Conservation (phyloP, 2,797 vertebrate species). For the Meda fulgida region DNA sequence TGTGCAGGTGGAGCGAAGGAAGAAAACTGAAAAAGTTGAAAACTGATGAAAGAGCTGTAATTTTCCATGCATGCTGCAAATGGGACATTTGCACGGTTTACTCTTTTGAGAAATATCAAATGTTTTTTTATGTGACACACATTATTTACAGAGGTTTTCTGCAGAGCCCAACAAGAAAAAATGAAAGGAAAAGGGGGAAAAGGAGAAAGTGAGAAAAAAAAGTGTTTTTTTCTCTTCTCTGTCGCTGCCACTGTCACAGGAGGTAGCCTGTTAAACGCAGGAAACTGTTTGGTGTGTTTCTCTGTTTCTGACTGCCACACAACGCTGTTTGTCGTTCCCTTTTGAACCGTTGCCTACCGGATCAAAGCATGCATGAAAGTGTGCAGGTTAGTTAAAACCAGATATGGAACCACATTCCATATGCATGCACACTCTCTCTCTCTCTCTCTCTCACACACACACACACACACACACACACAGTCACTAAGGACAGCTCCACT, state of each 20-base stretch:
- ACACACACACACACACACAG: slow-evolving; percentile 23
- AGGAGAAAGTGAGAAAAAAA: slow-evolving; percentile 1
- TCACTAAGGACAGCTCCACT: slow-evolving; percentile 48
- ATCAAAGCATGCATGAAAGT: slow-evolving; percentile 61
- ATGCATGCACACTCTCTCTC: too few species aligned
- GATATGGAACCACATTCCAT: slow-evolving; percentile 45
- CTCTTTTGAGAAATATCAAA: slow-evolving; percentile 51
- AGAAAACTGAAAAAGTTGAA: not conserved
- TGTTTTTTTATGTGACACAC: slow-evolving; percentile 35
- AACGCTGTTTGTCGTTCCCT: slow-evolving; percentile 48
- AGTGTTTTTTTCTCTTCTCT: slow-evolving; percentile 39
- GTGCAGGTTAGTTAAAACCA: slow-evolving; percentile 58
- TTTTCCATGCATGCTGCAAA: slow-evolving; percentile 47
- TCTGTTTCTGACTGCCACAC: slow-evolving; percentile 51
- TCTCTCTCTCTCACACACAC: too few species aligned
- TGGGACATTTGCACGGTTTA: slow-evolving; percentile 33
- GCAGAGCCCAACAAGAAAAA: slow-evolving; percentile 37
- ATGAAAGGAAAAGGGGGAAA: not conserved
- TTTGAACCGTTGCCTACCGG: slow-evolving; percentile 57
- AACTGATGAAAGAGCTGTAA: slow-evolving; percentile 47
- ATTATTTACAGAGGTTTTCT: slow-evolving; percentile 53
- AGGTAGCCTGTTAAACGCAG: slow-evolving; percentile 56
- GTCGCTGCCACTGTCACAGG: slow-evolving; percentile 52
- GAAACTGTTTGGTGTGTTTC: slow-evolving; percentile 51
- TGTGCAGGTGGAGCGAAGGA: slow-evolving; percentile 6